These are phyloP conservation scores for Regulus satrapa DNA, from an alignment of 2,113 vertebrate species.

Conservation along the genomic window DNA sequence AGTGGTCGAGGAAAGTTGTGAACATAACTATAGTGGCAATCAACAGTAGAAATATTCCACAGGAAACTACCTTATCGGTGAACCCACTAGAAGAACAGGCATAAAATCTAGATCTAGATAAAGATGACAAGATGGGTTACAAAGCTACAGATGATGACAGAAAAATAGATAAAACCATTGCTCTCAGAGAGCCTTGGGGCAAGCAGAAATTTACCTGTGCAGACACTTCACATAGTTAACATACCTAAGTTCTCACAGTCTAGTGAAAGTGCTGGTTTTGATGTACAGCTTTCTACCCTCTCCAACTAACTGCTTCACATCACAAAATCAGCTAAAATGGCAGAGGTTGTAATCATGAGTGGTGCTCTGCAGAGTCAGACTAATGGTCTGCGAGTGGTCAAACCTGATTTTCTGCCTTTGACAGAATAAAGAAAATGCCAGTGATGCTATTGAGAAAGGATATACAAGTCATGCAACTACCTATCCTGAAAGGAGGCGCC, in stretches of 20 bases:
- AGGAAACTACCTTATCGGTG: background rate
- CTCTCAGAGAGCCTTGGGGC: background rate
- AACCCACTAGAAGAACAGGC: background rate
- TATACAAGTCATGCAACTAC: background rate
- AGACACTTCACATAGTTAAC: background rate
- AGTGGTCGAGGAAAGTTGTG: background rate
- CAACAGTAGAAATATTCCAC: background rate
- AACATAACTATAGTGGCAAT: background rate
- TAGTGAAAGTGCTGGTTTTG: background rate
- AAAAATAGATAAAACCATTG: background rate
- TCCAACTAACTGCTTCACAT: background rate
- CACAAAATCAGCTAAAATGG: background rate
- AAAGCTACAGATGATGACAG: background rate
- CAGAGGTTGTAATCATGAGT: background rate
- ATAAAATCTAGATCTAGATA: background rate
- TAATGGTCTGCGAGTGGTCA: background rate
- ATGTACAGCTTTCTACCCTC: background rate
- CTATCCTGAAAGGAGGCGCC: background rate
- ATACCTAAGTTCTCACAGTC: background rate
- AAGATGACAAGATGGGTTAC: background rate
- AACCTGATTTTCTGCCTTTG: background rate
- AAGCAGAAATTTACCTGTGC: background rate
- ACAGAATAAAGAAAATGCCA: background rate
- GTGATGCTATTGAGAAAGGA: background rate
- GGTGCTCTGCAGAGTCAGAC: background rate